Evolutionary conservation across 2,797 vertebrate genomes (phyloP).

Genomic region (Sebastes taczanowskii): DNA sequence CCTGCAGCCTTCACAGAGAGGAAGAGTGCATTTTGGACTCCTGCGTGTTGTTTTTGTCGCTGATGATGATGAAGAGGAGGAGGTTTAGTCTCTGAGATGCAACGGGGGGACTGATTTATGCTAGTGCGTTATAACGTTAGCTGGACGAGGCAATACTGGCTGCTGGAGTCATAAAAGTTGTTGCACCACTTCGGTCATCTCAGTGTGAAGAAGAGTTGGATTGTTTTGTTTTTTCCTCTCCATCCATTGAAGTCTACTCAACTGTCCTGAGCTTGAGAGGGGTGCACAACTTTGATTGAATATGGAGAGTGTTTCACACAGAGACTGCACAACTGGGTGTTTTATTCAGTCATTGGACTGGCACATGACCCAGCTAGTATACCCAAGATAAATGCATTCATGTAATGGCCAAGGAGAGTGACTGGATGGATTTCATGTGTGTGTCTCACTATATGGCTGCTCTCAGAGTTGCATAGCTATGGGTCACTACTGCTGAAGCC

Average conservation of each 20-base stretch:
- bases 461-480: slow-evolving; percentile 17
- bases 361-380: slow-evolving; percentile 49
- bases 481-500: slow-evolving; percentile 36
- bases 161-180: slow-evolving; percentile 58
- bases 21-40: fast-evolving
- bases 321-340: slow-evolving; percentile 31
- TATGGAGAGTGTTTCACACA: slow-evolving; percentile 61
- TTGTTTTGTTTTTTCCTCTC: not conserved
- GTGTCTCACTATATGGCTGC: slow-evolving; percentile 8
- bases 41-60: not conserved
- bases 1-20: not conserved
- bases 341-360: slow-evolving; percentile 48
- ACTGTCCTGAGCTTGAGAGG: slow-evolving; percentile 10
- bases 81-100: slow-evolving; percentile 10
- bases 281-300: slow-evolving; percentile 35
- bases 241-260: slow-evolving; percentile 10
- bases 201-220: not conserved
- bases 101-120: slow-evolving; percentile 62
- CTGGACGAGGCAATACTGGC: not conserved
- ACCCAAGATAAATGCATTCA: slow-evolving; percentile 63
- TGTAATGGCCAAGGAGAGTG: slow-evolving; percentile 51
- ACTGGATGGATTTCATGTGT: slow-evolving; percentile 5
- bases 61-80: not conserved
- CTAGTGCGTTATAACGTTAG: slow-evolving; percentile 24
- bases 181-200: not conserved